Evolutionary conservation across 2,113 vertebrate genomes (phyloP), one percentile per base, ranked within the genome.

Genomic region (Natator depressus): DNA sequence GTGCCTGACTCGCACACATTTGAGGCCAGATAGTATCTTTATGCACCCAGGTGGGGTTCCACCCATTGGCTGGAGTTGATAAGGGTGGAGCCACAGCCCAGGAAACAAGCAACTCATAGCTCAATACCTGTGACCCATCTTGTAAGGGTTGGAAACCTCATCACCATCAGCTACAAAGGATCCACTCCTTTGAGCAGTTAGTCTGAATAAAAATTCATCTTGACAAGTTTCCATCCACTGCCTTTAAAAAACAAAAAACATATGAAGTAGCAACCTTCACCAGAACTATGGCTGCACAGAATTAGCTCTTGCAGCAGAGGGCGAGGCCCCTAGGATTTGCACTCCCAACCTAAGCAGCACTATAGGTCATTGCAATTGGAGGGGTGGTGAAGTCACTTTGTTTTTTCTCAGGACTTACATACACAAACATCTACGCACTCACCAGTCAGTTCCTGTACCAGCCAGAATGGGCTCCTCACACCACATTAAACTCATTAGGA

Each of bases 341-440:
- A 72, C 35, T 22, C 65, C n/a, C 79, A 1, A 49, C 87, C 91
- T 85, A 84, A 55, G 92, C 85, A 81, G 89, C 59, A 1, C 38
- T 4, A 42, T 10, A 8, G 95, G 93, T 69, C 90, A 84, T 92
- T 1, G 49, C 57, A 50, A 83, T 94, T 91, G 93, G 93, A 91
- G 89, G 93, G 57, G 75, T 50, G 31, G 59, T 47, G 80, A 78
- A 96, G 94, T 97, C 95, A 95, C 95, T 89, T 91, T 92, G 93
- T 79, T 38, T 46, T 25, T 59, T 89, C 84, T 75, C 1, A 38
- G 24, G 10, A 46, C 31, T n/a, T 20, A 69, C 62, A 24, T 20
- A 50, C 2, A 50, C 0, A 0, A 0, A 6, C 93, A 80, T n/a
- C 12, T 59, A 91, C 0, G 2, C 0, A 3, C 89, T n/a, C 1